Conservation (phyloP, 2,797 vertebrate genomes). For the Coracias cyanogaster region DNA sequence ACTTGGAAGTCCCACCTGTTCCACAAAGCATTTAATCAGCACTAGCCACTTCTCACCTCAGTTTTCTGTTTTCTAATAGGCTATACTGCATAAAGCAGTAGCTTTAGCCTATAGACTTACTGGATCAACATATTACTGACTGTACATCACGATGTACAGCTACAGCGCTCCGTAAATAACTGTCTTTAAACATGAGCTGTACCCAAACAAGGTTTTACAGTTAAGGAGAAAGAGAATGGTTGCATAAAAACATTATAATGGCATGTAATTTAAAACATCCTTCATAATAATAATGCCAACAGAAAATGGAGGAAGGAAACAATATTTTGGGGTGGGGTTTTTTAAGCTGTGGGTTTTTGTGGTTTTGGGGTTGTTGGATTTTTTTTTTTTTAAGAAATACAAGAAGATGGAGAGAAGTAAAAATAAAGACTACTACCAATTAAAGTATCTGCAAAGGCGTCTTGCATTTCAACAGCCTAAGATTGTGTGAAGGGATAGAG, state of each 20-base stretch:
- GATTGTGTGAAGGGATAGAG: constrained; percentile 54
- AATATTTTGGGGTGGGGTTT: neutral
- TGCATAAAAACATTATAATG: constrained; percentile 35
- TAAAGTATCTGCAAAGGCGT: constrained; percentile 66
- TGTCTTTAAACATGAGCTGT: constrained; percentile 42
- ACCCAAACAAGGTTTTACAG: constrained; percentile 55
- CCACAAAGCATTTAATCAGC: neutral
- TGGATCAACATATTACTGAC: neutral
- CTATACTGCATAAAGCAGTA: neutral
- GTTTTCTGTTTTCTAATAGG: constrained; percentile 15
- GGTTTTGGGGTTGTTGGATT: no score
- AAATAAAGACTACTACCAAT: constrained; percentile 55
- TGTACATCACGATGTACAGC: constrained; percentile 7
- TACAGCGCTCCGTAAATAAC: constrained; percentile 31
- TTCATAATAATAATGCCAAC: neutral
- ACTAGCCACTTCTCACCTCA: neutral
- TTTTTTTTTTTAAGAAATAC: neutral
- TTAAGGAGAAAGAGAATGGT: neutral
- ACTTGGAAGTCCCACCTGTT: constrained; percentile 43
- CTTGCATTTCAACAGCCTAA: constrained; percentile 62
- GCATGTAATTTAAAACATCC: constrained; percentile 5
- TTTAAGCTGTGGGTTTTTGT: no score
- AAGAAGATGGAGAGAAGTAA: neutral
- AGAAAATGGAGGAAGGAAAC: neutral
- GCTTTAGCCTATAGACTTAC: neutral